Evolutionary conservation across 1,140 invertebrate genomes (phyloP).

Genomic region (Trichomalopsis sarcophagae): DNA sequence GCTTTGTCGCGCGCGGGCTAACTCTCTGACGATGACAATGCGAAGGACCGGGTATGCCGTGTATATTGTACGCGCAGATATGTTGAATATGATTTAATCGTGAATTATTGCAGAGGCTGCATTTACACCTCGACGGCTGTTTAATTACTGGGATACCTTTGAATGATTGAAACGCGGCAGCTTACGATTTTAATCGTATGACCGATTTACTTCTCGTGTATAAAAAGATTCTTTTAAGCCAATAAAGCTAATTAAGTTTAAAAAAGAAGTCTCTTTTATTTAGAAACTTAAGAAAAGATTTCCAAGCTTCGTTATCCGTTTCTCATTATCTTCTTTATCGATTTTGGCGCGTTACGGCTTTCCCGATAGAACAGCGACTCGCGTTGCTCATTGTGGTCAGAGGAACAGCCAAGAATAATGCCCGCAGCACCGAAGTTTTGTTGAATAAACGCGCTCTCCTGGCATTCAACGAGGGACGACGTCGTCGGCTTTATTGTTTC

Average conservation of each 20-base stretch:
- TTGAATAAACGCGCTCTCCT: conserved; percentile 23
- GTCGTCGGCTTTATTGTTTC: background rate
- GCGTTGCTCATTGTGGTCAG: conserved; percentile 9
- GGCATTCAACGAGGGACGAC: background rate
- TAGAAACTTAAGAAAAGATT: background rate
- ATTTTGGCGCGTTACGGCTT: conserved; percentile 4
- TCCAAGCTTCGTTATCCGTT: conserved; percentile 41
- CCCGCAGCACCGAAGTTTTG: conserved; percentile 15
- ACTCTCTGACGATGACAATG: no score
- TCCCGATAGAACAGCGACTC: background rate
- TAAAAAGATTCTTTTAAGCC: no score
- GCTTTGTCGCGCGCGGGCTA: background rate
- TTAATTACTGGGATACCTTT: no score
- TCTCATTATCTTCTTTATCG: conserved; percentile 42
- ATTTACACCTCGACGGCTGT: no score
- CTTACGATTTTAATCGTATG: no score
- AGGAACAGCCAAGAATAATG: conserved; percentile 15
- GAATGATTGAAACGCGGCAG: no score
- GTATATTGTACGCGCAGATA: no score
- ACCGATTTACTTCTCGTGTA: no score
- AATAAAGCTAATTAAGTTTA: background rate
- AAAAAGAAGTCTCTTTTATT: background rate
- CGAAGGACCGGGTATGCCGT: no score
- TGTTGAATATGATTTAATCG: no score
- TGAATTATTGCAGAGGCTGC: no score